Evolutionary conservation across 2,888 invertebrate species (phyloP).

Genomic region (Embidobia sp.): DNA sequence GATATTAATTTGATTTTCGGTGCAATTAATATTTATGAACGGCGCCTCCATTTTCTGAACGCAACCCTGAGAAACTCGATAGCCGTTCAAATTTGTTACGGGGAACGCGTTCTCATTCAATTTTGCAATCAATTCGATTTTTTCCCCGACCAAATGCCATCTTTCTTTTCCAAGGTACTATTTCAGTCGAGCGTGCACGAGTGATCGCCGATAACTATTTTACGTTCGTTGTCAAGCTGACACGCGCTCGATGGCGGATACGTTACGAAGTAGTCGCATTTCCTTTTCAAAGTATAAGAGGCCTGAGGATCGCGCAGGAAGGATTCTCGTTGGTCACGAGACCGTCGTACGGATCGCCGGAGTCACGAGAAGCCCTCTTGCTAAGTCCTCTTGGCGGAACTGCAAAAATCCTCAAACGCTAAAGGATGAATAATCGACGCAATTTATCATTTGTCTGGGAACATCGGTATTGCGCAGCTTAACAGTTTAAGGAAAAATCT

Average conservation of each 20-base stretch:
- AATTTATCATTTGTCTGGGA: slow-evolving; percentile 68
- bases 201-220: slow-evolving; percentile 52
- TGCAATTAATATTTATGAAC: slow-evolving; percentile 13
- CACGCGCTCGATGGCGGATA: slow-evolving; percentile 55
- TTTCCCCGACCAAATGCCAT: not conserved
- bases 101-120: not conserved
- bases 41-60: too few relatives aligned
- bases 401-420: slow-evolving; percentile 54
- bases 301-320: slow-evolving; percentile 38
- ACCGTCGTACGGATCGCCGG: slow-evolving; percentile 26
- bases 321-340: slow-evolving; percentile 57
- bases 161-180: slow-evolving; percentile 4
- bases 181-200: slow-evolving; percentile 31
- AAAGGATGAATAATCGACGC: slow-evolving; percentile 57
- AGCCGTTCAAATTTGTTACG: not conserved
- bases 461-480: slow-evolving; percentile 64
- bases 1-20: slow-evolving; percentile 2
- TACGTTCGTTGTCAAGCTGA: slow-evolving; percentile 35
- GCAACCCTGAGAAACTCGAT: not conserved
- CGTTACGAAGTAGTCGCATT: slow-evolving; percentile 54
- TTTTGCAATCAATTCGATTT: slow-evolving; percentile 9
- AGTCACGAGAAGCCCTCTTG: slow-evolving; percentile 47
- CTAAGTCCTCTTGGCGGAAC: slow-evolving; percentile 16
- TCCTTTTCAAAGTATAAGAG: slow-evolving; percentile 52
- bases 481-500: slow-evolving; percentile 22